These are phyloP conservation scores for Montifringilla adamsi DNA, from an alignment of 2,113 vertebrate genomes.

Conservation along the genomic window DNA sequence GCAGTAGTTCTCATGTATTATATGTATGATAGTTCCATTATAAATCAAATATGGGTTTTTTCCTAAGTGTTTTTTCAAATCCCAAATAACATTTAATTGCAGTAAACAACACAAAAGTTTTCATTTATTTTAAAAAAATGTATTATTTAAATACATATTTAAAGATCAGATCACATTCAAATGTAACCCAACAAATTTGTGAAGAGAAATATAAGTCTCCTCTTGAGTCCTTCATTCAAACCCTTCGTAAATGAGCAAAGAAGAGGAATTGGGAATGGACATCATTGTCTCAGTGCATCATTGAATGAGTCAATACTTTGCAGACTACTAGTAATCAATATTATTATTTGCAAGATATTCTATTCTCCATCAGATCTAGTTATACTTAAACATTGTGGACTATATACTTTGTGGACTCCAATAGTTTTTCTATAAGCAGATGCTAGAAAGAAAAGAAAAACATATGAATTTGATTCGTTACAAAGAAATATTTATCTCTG, in stretches of 20 bases:
- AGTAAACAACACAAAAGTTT: neutral
- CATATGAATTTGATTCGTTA: slow-evolving; percentile 17
- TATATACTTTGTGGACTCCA: neutral
- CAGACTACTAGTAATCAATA: slow-evolving; percentile 37
- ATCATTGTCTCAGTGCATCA: neutral
- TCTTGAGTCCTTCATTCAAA: neutral
- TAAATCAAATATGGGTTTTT: neutral
- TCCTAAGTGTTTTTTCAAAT: neutral
- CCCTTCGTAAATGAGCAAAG: neutral
- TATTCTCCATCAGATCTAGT: slow-evolving; percentile 74
- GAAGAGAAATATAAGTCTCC: neutral
- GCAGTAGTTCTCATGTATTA: neutral
- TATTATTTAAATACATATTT: neutral
- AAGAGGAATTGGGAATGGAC: neutral
- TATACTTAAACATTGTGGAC: slow-evolving; percentile 61
- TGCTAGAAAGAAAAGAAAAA: slow-evolving; percentile 28
- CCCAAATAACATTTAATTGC: neutral
- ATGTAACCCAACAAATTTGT: neutral
- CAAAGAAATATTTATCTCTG: slow-evolving; percentile 10
- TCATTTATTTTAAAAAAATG: neutral
- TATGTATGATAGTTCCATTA: neutral
- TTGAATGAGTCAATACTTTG: slow-evolving; percentile 31
- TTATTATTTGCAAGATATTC: slow-evolving; percentile 34
- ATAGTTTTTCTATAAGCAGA: neutral
- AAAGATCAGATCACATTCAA: neutral